These are phyloP conservation scores for Bostrychus sinensis DNA, from an alignment of 2,113 vertebrate species.

Conservation along the genomic window DNA sequence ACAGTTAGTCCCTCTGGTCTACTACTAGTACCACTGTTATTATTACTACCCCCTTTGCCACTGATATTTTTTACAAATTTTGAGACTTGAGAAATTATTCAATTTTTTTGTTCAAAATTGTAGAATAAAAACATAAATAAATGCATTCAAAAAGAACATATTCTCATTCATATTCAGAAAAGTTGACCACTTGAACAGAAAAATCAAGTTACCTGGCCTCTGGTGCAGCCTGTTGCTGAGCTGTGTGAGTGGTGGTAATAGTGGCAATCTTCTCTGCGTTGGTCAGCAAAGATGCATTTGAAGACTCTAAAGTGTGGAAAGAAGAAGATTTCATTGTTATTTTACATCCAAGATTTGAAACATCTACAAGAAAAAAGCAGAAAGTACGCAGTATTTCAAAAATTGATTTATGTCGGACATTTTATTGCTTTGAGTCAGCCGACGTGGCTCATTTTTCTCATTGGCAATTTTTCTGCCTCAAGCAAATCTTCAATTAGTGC, in stretches of 20 bases:
- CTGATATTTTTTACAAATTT: no score
- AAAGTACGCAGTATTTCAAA: background rate
- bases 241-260: slow-evolving; percentile 95
- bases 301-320: slow-evolving; percentile 85
- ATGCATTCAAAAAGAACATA: no score
- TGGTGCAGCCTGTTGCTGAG: slow-evolving; percentile 87
- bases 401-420: background rate
- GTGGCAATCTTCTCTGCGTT: slow-evolving; percentile 99
- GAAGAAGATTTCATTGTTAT: background rate
- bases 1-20: no score
- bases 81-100: no score
- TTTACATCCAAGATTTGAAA: background rate
- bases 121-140: no score
- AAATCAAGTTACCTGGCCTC: slow-evolving; percentile 90
- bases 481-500: background rate
- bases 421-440: slow-evolving; percentile 15
- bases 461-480: background rate
- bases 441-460: slow-evolving; percentile 6
- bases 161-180: no score
- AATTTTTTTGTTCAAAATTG: no score
- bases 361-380: background rate
- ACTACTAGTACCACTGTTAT: no score
- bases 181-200: no score
- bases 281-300: slow-evolving; percentile 95
- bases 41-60: no score